Evolutionary conservation across 2,888 invertebrate genomes (phyloP), one percentile per base, ranked within the genome.

Genomic region (Orthosia gothica): DNA sequence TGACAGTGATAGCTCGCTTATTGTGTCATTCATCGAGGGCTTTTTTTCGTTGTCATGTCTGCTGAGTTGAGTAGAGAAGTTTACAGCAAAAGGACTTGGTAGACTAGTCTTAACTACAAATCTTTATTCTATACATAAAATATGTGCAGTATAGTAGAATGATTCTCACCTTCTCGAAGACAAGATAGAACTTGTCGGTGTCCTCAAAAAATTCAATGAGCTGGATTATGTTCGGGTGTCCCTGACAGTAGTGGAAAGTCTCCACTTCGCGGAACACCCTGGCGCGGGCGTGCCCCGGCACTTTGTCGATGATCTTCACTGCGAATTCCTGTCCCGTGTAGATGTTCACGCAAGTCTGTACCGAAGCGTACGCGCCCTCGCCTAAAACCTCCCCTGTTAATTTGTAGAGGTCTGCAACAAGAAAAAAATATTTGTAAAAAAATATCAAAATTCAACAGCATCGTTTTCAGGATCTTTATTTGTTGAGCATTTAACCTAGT

Each of bases 231-330:
- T 99, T 99, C 81, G 99, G 98, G 97, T 99, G 99, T 89, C 99
- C 99, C 96, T 99, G 98, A 97, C 99, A 99, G 96, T 99, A 98
- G 97, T 99, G 99, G 97, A 99, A 99, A 87, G 99, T 99, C 97
- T 99, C 99, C 92, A 99, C 99, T 96, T 99, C 99, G 90, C 99
- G 99, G 97, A 99, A 99, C 90, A 99, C 99, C 92, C 99, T 97
- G 91, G 98, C 98, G 89, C 99, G 98, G 91, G 99, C 99, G 97
- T 99, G 99, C 85, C 99, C 99, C 87, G 99, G 99, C 92, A 98
- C 98, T 95, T 99, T 99, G 95, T 99, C 99, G 92, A 99, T 99
- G 91, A 99, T 98, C 97, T 99, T 99, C 85, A 99, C 99, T 79
- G 99, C 99, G 95, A 98, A 99, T 96, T 99, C 99, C 94, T 98